Evolutionary conservation across 2,888 invertebrate genomes (phyloP), one percentile per base, ranked within the genome.

Genomic region (Nebria brevicollis): DNA sequence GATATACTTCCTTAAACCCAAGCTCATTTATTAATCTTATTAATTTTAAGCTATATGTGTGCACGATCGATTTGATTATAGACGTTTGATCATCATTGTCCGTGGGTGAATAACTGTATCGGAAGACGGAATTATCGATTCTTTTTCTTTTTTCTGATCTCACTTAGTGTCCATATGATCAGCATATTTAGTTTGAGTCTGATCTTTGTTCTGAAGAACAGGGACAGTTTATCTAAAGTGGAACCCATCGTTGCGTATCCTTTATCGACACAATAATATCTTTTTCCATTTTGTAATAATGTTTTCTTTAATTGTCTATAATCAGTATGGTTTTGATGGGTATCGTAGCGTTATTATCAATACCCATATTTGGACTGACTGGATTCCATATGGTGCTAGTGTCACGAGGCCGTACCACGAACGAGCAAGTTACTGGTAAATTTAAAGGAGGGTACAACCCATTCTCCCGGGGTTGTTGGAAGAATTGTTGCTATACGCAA

Each of bases 11-110:
- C 2, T 54, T 54, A 54, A 3, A 54, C 54, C 54, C 54, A 54
- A 54, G 54, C 54, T 54, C 54, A 54, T 54, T 54, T 54, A 54
- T 54, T 54, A 54, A 54, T 54, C 54, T 54, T 11, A 54, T 54
- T 54, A 54, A 7, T 54, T 8, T 54, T 54, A 54, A 54, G 54
- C 54, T 54, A 54, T 54, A 54, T 54, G 54, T 54, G 54, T 54
- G 54, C 54, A 54, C 54, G 54, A 54, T 68, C 6, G 13, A 15
- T 68, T 86, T 86, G 85, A 85, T 93, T 93, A 77, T 92, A 99
- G 97, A 98, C 98, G 81, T 99, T 99, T 90, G 99, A 99, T 91
- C 99, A 99, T 92, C 99, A 99, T 91, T 99, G 99, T 90, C 97
- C 97, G 83, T 97, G 97, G 97, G 97, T 97, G 87, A 97, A 97